Conservation (phyloP, 2,113 vertebrate genomes). For the Picathartes gymnocephalus region DNA sequence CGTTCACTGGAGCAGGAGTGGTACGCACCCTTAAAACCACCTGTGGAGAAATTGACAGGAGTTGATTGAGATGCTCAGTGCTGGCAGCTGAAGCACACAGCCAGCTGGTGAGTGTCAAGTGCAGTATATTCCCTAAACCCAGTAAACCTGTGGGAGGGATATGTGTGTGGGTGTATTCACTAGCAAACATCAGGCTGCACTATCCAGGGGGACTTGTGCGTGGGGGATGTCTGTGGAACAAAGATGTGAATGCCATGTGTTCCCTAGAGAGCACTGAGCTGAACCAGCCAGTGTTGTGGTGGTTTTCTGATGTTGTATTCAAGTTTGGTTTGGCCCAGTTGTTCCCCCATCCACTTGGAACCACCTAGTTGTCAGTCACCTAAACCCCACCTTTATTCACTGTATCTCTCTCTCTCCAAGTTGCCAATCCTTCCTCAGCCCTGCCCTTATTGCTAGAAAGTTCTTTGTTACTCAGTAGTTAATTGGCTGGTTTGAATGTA, state of each 20-base stretch:
- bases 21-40: not conserved
- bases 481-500: too few relatives aligned
- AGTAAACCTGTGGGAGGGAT: accelerated
- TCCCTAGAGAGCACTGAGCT: not conserved
- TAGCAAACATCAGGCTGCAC: not conserved
- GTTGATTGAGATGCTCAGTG: not conserved
- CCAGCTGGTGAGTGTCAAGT: not conserved
- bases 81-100: not conserved
- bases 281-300: not conserved
- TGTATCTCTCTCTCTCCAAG: too few relatives aligned
- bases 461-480: too few relatives aligned
- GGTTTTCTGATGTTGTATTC: too few relatives aligned
- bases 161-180: not conserved
- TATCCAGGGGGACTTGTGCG: not conserved
- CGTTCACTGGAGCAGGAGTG: not conserved
- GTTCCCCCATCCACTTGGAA: too few relatives aligned
- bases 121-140: not conserved
- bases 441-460: too few relatives aligned
- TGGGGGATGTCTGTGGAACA: not conserved
- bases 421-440: too few relatives aligned
- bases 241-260: not conserved
- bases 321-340: too few relatives aligned
- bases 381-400: too few relatives aligned
- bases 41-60: not conserved
- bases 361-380: too few relatives aligned